phyloP scores from a whole-genome alignment of 2,113 vertebrate species.

The Propithecus coquereli region DNA sequence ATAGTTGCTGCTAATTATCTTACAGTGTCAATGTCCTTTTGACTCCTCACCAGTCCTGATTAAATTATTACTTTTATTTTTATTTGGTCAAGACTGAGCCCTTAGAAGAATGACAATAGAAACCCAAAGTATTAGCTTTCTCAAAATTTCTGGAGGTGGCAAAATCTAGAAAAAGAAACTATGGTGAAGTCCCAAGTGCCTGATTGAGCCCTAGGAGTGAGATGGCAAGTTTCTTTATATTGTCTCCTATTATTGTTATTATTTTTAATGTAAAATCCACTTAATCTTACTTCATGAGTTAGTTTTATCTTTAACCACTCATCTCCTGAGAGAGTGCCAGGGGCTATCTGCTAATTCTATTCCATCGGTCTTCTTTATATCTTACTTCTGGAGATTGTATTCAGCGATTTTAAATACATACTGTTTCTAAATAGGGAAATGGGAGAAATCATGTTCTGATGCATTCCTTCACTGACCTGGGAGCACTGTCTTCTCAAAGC shows the following conservation, averaged over 20 bases:
- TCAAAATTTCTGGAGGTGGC: background rate
- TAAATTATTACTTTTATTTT: constrained; percentile 20
- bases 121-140: constrained; percentile 6
- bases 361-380: background rate
- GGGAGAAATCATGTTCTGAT: background rate
- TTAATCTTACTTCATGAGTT: background rate
- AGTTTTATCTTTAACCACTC: background rate
- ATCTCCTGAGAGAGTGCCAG: background rate
- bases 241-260: background rate
- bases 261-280: background rate
- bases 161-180: constrained; percentile 18
- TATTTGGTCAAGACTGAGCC: background rate
- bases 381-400: background rate
- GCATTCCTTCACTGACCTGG: background rate
- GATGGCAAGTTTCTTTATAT: background rate
- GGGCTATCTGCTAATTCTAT: background rate
- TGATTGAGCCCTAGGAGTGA: background rate
- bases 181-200: background rate
- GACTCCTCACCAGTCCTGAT: background rate
- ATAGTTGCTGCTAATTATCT: background rate
- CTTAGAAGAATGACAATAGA: background rate
- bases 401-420: background rate
- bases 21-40: background rate
- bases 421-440: background rate
- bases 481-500: background rate